Conservation (phyloP, 2,113 vertebrate species). For the Mus musculus region DNA sequence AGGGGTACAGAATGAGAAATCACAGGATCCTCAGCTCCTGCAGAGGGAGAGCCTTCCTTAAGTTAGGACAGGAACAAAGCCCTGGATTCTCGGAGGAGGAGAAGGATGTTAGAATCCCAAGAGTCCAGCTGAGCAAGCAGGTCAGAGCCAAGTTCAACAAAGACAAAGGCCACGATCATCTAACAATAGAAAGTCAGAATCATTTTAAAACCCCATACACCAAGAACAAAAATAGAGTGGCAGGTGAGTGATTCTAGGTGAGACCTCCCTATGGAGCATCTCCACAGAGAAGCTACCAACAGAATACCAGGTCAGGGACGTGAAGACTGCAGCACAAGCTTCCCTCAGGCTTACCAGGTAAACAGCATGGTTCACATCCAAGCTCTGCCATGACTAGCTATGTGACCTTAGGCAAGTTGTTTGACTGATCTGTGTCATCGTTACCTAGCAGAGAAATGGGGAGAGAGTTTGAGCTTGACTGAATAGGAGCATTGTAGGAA, state of each 20-base stretch:
- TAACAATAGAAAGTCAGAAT: background rate
- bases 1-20: background rate
- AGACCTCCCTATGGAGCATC: fast-evolving
- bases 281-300: background rate
- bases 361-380: background rate
- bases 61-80: background rate
- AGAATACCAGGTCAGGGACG: background rate
- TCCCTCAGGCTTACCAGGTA: background rate
- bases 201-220: background rate
- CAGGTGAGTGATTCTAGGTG: background rate
- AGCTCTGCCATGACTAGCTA: background rate
- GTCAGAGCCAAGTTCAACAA: background rate
- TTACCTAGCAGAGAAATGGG: background rate
- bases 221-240: background rate
- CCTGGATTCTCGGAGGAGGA: background rate
- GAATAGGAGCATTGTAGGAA: background rate
- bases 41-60: background rate
- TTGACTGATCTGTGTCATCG: background rate
- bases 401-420: background rate
- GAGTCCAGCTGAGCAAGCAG: background rate
- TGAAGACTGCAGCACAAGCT: background rate
- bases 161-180: background rate
- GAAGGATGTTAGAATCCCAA: background rate
- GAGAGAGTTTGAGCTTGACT: background rate
- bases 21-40: background rate